Evolutionary conservation across 2,113 vertebrate genomes (phyloP).

Genomic region (Pterocles burchelli): DNA sequence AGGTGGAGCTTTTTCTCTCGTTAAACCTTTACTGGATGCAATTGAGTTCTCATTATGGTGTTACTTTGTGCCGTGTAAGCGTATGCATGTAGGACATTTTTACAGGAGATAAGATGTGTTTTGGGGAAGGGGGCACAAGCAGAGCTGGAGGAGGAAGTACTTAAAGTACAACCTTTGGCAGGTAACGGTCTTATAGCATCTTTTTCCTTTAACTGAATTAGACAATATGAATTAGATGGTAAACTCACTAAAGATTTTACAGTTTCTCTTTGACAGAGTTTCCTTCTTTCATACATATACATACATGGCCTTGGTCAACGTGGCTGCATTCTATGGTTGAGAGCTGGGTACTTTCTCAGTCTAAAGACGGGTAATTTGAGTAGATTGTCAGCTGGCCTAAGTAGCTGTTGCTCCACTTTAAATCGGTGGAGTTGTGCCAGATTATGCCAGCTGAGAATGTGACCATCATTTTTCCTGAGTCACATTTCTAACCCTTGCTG

Average conservation of each 20-base stretch:
- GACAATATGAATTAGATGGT: neutral
- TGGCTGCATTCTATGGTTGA: neutral
- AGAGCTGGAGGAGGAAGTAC: neutral
- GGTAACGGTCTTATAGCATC: neutral
- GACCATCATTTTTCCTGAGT: neutral
- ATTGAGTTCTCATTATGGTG: neutral
- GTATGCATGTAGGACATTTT: accelerated
- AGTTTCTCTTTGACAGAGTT: neutral
- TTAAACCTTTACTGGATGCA: neutral
- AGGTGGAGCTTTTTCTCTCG: neutral
- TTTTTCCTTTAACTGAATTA: neutral
- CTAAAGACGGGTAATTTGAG: neutral
- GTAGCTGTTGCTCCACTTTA: neutral
- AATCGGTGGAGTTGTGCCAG: neutral
- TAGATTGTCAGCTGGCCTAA: neutral
- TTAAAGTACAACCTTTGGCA: neutral
- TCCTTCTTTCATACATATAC: accelerated
- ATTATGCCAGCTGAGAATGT: neutral
- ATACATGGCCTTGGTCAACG: neutral
- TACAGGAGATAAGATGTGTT: neutral
- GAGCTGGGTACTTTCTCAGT: neutral
- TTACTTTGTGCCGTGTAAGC: neutral
- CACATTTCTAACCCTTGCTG: neutral
- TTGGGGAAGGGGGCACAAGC: neutral
- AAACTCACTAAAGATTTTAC: neutral